Evolutionary conservation across 2,888 invertebrate species (phyloP).

Genomic region (Flabesymbios commensalis): DNA sequence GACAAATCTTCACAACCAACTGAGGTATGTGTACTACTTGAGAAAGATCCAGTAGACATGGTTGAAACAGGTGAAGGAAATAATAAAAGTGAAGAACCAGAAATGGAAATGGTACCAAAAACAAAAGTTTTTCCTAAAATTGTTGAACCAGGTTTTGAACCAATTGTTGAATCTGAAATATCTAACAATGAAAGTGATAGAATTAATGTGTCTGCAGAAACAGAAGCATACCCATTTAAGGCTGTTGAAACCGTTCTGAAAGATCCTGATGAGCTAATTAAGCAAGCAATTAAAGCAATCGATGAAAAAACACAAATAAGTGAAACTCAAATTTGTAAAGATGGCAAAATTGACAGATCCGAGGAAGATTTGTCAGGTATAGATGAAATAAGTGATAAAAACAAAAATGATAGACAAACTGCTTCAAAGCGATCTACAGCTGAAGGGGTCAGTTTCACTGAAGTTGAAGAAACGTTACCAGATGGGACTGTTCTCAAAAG

Average conservation of each 20-base stretch:
- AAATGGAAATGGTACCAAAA: too few relatives aligned
- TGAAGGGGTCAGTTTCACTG: too few relatives aligned
- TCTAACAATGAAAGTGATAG: not conserved
- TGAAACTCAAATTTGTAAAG: too few relatives aligned
- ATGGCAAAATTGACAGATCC: too few relatives aligned
- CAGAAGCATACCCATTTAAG: not conserved
- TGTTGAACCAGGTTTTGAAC: slow-evolving; percentile 7
- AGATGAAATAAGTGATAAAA: too few relatives aligned
- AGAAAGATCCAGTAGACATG: too few relatives aligned
- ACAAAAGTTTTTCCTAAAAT: slow-evolving; percentile 38
- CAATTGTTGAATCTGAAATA: not conserved
- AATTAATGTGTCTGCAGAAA: not conserved
- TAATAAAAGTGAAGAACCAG: not conserved
- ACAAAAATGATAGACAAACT: too few relatives aligned
- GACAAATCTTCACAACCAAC: too few relatives aligned
- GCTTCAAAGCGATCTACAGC: too few relatives aligned
- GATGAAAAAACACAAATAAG: slow-evolving; percentile 42
- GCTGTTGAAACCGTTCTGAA: not conserved
- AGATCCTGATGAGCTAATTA: too few relatives aligned
- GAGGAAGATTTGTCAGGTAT: too few relatives aligned
- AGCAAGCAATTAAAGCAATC: slow-evolving; percentile 28
- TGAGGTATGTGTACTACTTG: too few relatives aligned
- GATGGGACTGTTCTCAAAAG: slow-evolving; percentile 49
- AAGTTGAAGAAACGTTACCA: slow-evolving; percentile 33
- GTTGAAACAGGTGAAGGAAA: not conserved